phyloP scores from a whole-genome alignment of 1,140 invertebrate species.

The Octopus sinensis region DNA sequence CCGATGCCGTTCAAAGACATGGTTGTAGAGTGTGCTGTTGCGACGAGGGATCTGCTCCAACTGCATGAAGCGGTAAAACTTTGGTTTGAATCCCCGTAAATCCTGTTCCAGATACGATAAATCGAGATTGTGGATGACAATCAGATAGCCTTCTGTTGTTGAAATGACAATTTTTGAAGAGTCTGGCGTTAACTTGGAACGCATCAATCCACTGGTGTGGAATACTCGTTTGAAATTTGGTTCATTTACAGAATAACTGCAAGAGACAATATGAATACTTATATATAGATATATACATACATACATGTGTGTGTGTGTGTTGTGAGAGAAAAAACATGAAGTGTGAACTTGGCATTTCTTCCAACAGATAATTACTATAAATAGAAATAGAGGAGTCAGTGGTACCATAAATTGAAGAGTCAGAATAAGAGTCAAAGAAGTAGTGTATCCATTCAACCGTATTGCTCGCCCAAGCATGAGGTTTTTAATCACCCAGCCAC shows the following conservation, averaged over 20 bases:
- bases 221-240: constrained; percentile 79
- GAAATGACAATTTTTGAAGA: constrained; percentile 84
- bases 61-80: constrained; percentile 86
- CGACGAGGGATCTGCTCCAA: constrained; percentile 55
- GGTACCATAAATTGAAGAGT: too few relatives aligned
- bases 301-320: too few relatives aligned
- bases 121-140: constrained; percentile 85
- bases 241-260: constrained; percentile 71
- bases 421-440: too few relatives aligned
- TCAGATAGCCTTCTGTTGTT: constrained; percentile 82
- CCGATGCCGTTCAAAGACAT: constrained; percentile 63
- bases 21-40: constrained; percentile 30
- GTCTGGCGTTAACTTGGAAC: constrained; percentile 80
- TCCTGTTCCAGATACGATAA: constrained; percentile 75
- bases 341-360: not conserved
- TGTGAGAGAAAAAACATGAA: constrained; percentile 9
- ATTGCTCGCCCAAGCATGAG: too few relatives aligned
- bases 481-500: too few relatives aligned
- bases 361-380: not conserved
- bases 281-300: too few relatives aligned
- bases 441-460: too few relatives aligned
- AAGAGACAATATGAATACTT: not conserved
- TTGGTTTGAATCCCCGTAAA: constrained; percentile 83
- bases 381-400: too few relatives aligned
- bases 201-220: constrained; percentile 79